Evolutionary conservation across 2,888 invertebrate genomes (phyloP).

Genomic region (Pollenia angustigena): DNA sequence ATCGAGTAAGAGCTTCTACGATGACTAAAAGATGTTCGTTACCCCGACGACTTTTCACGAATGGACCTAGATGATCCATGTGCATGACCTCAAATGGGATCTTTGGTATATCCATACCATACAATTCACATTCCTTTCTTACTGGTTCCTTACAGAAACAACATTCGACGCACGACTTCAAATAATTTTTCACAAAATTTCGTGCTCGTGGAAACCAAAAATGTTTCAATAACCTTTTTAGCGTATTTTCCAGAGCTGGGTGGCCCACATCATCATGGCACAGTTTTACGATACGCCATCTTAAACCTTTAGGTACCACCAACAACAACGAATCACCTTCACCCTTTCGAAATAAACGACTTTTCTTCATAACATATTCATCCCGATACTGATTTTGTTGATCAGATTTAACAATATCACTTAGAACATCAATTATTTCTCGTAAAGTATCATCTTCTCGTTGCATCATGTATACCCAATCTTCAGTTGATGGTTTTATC

Average conservation of each 20-base stretch:
- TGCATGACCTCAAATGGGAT: constrained; percentile 47
- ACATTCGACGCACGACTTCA: constrained; percentile 28
- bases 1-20: too few relatives aligned
- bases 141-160: not conserved
- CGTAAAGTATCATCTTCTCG: not conserved
- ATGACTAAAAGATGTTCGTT: too few relatives aligned
- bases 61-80: constrained; percentile 57
- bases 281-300: too few relatives aligned
- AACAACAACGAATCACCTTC: not conserved
- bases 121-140: constrained; percentile 30
- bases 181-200: constrained; percentile 41
- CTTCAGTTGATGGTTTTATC: not conserved
- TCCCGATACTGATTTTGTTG: not conserved
- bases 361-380: constrained; percentile 2
- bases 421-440: not conserved
- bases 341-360: constrained; percentile 30
- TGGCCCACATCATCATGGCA: too few relatives aligned
- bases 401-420: too few relatives aligned
- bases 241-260: too few relatives aligned
- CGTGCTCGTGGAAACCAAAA: constrained; percentile 36
- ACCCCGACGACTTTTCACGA: too few relatives aligned
- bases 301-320: constrained; percentile 6
- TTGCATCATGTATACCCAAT: not conserved
- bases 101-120: constrained; percentile 23
- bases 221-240: too few relatives aligned